phyloP scores from a whole-genome alignment of 2,113 vertebrate species.

The Axis porcinus region DNA sequence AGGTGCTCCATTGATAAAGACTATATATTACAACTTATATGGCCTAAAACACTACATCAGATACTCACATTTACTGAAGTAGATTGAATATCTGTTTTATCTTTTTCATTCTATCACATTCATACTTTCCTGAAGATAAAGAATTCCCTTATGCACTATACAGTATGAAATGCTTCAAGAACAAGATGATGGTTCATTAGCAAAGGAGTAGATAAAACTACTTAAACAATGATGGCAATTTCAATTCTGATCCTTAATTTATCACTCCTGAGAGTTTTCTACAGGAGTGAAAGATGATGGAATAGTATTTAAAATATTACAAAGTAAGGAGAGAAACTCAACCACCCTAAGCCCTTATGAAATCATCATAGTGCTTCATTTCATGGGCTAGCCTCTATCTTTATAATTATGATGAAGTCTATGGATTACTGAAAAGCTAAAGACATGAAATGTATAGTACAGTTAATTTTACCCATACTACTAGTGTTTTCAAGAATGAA shows the following conservation, averaged over 20 bases:
- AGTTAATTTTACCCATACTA: not conserved
- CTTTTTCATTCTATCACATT: not conserved
- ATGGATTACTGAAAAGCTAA: not conserved
- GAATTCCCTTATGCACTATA: not conserved
- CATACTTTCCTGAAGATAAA: not conserved
- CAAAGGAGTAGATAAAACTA: not conserved
- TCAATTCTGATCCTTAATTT: not conserved
- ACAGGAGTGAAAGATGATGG: not conserved
- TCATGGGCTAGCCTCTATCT: not conserved
- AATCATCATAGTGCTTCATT: not conserved
- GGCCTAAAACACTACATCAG: not conserved
- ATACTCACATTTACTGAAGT: not conserved
- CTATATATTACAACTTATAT: not conserved
- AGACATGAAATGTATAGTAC: not conserved
- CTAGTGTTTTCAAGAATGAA: not conserved
- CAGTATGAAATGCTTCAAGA: not conserved
- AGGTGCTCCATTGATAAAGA: not conserved
- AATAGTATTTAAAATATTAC: not conserved
- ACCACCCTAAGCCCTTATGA: not conserved
- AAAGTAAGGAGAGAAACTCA: not conserved
- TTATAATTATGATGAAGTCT: not conserved
- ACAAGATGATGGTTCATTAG: not conserved
- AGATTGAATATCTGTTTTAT: not conserved
- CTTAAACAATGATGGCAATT: not conserved
- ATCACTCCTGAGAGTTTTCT: not conserved